Evolutionary conservation across 2,113 vertebrate species (phyloP).

Genomic region (Tor tambroides): DNA sequence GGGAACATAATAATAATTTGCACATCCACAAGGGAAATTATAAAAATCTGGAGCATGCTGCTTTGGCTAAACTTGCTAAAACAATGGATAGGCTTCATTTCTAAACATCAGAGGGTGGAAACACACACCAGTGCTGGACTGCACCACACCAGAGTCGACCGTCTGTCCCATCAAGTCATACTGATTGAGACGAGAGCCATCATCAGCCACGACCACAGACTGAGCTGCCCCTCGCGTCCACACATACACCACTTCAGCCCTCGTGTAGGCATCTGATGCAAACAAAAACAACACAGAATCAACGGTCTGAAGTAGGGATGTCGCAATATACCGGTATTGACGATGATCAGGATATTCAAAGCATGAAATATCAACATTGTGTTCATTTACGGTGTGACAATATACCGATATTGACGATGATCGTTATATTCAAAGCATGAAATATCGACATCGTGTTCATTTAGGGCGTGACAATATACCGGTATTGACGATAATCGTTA

Average conservation of each 20-base stretch:
- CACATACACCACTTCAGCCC: conserved; percentile 93
- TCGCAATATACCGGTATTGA: too few relatives aligned
- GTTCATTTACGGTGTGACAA: too few relatives aligned
- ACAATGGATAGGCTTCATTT: not conserved
- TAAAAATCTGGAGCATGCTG: conserved; percentile 64
- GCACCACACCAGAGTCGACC: conserved; percentile 95
- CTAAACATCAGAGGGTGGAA: not conserved
- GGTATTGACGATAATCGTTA: too few relatives aligned
- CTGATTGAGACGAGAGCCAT: conserved; percentile 95
- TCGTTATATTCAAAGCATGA: too few relatives aligned
- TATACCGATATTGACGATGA: too few relatives aligned
- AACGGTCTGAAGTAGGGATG: too few relatives aligned
- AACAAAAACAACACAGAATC: conserved; percentile 26
- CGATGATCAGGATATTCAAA: too few relatives aligned
- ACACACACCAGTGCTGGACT: conserved; percentile 92
- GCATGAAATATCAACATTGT: too few relatives aligned
- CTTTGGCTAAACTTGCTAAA: conserved; percentile 50
- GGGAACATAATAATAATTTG: conserved; percentile 26
- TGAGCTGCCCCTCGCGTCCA: conserved; percentile 93
- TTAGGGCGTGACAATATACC: too few relatives aligned
- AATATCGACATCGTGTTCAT: too few relatives aligned
- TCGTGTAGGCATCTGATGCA: conserved; percentile 91
- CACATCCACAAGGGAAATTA: conserved; percentile 60
- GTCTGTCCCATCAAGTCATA: conserved; percentile 96
- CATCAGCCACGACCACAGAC: conserved; percentile 97